These are phyloP conservation scores for Ploceus nigricollis DNA, from an alignment of 2,113 vertebrate species.

Conservation along the genomic window DNA sequence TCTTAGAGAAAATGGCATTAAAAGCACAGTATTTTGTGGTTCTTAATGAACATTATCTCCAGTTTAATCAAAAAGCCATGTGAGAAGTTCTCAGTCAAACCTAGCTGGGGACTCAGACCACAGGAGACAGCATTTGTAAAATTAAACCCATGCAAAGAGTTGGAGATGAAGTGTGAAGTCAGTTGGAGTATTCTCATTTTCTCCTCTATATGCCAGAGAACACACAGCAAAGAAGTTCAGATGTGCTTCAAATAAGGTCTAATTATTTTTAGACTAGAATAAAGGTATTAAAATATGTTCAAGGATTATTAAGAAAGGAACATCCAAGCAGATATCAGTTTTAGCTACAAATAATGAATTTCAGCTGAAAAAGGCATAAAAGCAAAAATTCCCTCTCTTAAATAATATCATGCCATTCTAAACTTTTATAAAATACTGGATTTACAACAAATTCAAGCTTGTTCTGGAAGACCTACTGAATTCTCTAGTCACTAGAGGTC, in stretches of 20 bases:
- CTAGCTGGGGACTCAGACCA: neutral
- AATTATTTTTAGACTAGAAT: neutral
- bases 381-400: neutral
- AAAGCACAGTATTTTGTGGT: neutral
- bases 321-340: neutral
- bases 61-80: neutral
- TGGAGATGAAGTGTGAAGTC: neutral
- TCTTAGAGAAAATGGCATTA: neutral
- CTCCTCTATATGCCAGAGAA: neutral
- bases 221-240: neutral
- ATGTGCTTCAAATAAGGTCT: neutral
- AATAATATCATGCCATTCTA: neutral
- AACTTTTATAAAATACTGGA: neutral
- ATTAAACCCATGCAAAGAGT: neutral
- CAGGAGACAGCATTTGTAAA: neutral
- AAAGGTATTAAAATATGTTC: neutral
- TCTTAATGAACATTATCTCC: neutral
- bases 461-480: neutral
- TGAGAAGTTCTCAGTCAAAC: neutral
- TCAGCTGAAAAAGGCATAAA: neutral
- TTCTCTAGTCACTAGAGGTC: conserved; percentile 73
- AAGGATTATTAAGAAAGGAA: neutral
- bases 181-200: neutral
- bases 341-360: neutral
- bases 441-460: neutral